phyloP scores from a whole-genome alignment of 2,888 invertebrate genomes.

The Oscheius sp. region DNA sequence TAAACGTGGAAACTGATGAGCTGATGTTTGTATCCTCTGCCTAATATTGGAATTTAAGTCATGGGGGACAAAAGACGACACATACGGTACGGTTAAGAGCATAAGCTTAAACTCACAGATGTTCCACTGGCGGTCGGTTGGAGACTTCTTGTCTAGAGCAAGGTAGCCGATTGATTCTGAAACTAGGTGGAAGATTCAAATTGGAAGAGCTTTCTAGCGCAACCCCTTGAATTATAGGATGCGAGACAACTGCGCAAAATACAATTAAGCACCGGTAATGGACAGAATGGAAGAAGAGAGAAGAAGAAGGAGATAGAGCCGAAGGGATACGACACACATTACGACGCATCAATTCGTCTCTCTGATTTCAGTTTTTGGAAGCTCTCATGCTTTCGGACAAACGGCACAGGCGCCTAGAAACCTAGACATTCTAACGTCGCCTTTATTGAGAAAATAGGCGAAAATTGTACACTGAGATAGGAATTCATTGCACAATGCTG shows the following conservation, averaged over 20 bases:
- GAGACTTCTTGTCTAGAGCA: neutral
- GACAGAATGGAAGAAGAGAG: conserved; percentile 36
- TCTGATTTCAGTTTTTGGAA: conserved; percentile 16
- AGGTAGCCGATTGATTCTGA: neutral
- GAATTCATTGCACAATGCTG: too few species aligned
- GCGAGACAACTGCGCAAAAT: conserved; percentile 39
- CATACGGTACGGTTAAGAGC: neutral
- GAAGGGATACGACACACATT: neutral
- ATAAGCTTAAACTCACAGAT: neutral
- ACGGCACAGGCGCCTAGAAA: too few species aligned
- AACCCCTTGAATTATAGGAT: conserved; percentile 32
- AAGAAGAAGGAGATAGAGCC: conserved; percentile 25
- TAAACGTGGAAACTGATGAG: too few species aligned
- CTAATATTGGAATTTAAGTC: too few species aligned
- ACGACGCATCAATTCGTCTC: conserved; percentile 24
- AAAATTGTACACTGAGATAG: too few species aligned
- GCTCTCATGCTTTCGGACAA: too few species aligned
- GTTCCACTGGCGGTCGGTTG: neutral
- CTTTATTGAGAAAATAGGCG: too few species aligned
- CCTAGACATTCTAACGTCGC: too few species aligned
- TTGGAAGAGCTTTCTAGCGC: conserved; percentile 33
- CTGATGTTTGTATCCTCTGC: too few species aligned
- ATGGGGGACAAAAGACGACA: neutral
- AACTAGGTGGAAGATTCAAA: conserved; percentile 18
- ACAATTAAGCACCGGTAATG: conserved; percentile 42